These are phyloP conservation scores for Hydra vulgaris DNA, from an alignment of 30 jellyfish, hydroid and myxozoan genomes.

Conservation along the genomic window DNA sequence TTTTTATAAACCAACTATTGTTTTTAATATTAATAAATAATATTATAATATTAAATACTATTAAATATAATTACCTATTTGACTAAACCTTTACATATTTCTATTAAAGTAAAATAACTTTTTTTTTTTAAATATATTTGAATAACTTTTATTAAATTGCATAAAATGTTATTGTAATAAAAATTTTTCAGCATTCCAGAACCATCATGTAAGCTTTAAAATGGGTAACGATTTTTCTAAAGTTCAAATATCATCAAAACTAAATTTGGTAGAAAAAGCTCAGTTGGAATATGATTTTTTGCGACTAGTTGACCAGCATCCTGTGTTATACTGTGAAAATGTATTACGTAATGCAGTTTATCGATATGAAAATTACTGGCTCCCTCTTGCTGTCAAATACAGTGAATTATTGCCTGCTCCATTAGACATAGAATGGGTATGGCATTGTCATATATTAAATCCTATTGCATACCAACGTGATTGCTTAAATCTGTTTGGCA, in stretches of 20 bases:
- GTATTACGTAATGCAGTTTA: conserved; percentile 23
- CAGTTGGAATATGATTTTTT: conserved; percentile 35
- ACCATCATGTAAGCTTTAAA: too few relatives aligned
- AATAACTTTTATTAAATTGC: too few relatives aligned
- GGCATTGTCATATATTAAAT: conserved; percentile 39
- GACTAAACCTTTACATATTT: too few relatives aligned
- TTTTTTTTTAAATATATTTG: too few relatives aligned
- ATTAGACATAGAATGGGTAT: conserved; percentile 43
- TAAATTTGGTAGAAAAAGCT: conserved; percentile 26
- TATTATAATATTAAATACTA: too few relatives aligned
- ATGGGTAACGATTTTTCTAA: background rate
- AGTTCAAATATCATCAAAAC: conserved; percentile 18
- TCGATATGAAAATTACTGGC: conserved; percentile 39
- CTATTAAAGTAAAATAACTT: too few relatives aligned
- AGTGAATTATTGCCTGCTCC: conserved; percentile 27
- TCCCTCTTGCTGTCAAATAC: conserved; percentile 33
- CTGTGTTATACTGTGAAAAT: background rate
- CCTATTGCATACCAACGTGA: conserved; percentile 30
- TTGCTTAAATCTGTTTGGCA: conserved; percentile 24
- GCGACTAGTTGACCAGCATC: conserved; percentile 23
- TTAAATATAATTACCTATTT: too few relatives aligned
- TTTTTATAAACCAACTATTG: too few relatives aligned
- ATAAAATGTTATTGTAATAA: too few relatives aligned
- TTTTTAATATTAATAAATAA: too few relatives aligned
- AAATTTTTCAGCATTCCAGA: too few relatives aligned